These are phyloP conservation scores for Macrophya alboannulata DNA, from an alignment of 2,888 invertebrate species.

Conservation along the genomic window DNA sequence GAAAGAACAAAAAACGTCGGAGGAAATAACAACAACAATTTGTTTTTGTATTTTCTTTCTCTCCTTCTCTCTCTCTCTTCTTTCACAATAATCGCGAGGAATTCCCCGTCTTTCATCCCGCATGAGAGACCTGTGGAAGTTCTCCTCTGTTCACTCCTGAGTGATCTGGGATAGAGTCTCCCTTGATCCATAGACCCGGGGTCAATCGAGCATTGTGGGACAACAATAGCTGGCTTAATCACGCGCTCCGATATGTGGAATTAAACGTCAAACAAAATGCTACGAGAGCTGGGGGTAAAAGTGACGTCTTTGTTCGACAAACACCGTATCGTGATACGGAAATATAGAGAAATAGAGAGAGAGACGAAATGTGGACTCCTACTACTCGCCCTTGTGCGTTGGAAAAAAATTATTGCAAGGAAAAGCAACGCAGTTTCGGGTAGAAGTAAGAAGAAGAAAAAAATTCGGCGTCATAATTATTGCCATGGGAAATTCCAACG, in stretches of 20 bases:
- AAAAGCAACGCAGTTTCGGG: background rate
- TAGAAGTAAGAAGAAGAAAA: background rate
- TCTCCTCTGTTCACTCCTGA: constrained; percentile 20
- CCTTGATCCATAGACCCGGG: constrained; percentile 48
- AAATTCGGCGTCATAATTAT: background rate
- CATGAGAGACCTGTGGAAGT: background rate
- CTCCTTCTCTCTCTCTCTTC: background rate
- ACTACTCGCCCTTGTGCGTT: background rate
- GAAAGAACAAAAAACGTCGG: background rate
- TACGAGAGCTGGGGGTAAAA: constrained; percentile 24
- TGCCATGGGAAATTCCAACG: background rate
- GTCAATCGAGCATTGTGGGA: constrained; percentile 55
- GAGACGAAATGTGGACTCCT: background rate
- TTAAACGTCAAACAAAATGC: constrained; percentile 56
- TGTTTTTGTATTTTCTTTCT: background rate
- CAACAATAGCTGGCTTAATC: constrained; percentile 54
- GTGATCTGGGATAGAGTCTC: constrained; percentile 44
- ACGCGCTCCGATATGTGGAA: constrained; percentile 56
- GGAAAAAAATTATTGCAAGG: background rate
- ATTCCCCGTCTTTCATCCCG: background rate
- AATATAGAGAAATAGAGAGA: background rate
- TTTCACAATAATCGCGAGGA: background rate
- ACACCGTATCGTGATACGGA: constrained; percentile 39
- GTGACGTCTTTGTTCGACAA: constrained; percentile 52
- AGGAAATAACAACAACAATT: background rate